These are phyloP conservation scores for Cataglyphis cursor DNA, from an alignment of 2,888 invertebrate species.

Conservation along the genomic window DNA sequence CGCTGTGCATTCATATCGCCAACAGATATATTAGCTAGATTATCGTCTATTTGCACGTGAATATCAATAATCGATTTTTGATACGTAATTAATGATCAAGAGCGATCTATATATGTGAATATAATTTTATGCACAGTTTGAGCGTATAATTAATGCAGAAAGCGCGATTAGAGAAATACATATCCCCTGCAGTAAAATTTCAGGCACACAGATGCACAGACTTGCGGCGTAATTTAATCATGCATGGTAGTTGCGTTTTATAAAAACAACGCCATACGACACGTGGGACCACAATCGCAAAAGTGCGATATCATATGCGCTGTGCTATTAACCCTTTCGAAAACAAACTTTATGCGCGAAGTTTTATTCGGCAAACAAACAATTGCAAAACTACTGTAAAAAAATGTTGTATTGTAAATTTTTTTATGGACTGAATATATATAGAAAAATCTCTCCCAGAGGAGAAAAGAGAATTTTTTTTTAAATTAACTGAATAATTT, in stretches of 20 bases:
- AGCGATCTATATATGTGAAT: slow-evolving; percentile 10
- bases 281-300: slow-evolving; percentile 29
- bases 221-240: slow-evolving; percentile 50
- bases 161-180: slow-evolving; percentile 38
- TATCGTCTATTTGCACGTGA: slow-evolving; percentile 3
- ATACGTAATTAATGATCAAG: slow-evolving; percentile 40
- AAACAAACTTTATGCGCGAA: slow-evolving; percentile 36
- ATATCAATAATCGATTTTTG: slow-evolving; percentile 42
- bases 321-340: slow-evolving; percentile 29
- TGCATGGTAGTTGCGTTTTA: slow-evolving; percentile 42
- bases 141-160: slow-evolving; percentile 43
- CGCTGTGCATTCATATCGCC: slow-evolving; percentile 1
- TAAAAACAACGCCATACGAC: slow-evolving; percentile 44
- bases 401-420: neutral
- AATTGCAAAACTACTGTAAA: slow-evolving; percentile 29
- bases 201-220: slow-evolving; percentile 43
- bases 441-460: neutral
- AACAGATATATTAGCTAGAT: neutral
- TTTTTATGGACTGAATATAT: neutral
- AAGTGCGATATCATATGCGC: slow-evolving; percentile 1
- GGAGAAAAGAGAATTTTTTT: neutral
- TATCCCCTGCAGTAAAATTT: slow-evolving; percentile 24
- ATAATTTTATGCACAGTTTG: slow-evolving; percentile 39
- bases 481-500: slow-evolving; percentile 6
- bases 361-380: slow-evolving; percentile 17